Base-by-base conservation (phyloP, 1,140 invertebrate species). In the Potamilus streckersoni region DNA sequence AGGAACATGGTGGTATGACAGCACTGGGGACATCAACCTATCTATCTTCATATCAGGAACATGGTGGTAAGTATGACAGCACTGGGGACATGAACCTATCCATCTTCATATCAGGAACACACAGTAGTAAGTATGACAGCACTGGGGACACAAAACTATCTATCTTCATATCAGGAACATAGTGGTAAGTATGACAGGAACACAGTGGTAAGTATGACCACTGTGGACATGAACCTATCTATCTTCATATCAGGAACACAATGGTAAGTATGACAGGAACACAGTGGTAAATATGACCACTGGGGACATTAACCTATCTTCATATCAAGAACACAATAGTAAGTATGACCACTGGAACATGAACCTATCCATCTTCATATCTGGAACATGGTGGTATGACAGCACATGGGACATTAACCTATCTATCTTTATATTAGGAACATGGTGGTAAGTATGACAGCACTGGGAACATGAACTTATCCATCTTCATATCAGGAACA, bases 121-220 rank as follows among this genome's bases (percentile, higher is more conserved):
- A n/a, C n/a, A n/a, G 38, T 38, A 3, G 38, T 20, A 71, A 77
- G 59, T 77, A 77, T 68, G 65, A 77, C 62, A 38, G 55, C 15
- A 20, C 64, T n/a, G 70, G 58, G 16, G n/a, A 71, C 13, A 72
- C 60, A 13, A 65, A 59, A 6, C 38, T 72, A 16, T 69, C 71
- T 58, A 71, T 77, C 55, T 77, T 77, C 56, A 57, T 77, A 16
- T 70, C n/a, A n/a, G n/a, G n/a, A n/a, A n/a, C n/a, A n/a, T n/a
- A n/a, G n/a, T n/a, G n/a, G n/a, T n/a, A n/a, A n/a, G n/a, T n/a
- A n/a, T n/a, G n/a, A n/a, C 2, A 38, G 38, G 1, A 38, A 38
- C 38, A 38, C n/a, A n/a, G 38, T 38, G 38, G 38, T 20, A 71
- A 77, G 59, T 77, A 77, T 68, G 65, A 77, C 62, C 15, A 20